Percentiles rank a stretch among this genome's conserved stretches.
phyloP scores from a whole-genome alignment of 2,113 vertebrate genomes.

The Callocephalon fimbriatum region DNA sequence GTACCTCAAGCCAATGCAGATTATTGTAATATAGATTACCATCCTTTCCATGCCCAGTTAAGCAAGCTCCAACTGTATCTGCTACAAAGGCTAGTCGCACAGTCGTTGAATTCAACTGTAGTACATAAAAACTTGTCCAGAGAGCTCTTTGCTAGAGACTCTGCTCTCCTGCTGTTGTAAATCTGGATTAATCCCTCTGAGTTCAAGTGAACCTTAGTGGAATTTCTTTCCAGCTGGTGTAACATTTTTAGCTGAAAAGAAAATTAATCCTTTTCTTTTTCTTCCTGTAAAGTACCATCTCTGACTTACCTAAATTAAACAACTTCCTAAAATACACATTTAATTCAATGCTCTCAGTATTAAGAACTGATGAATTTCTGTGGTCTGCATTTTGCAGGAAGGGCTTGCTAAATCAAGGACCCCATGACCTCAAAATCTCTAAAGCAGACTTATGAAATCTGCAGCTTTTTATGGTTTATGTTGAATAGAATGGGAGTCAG shows the following conservation, averaged over 20 bases:
- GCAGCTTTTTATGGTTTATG: background rate
- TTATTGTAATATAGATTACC: background rate
- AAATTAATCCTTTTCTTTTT: background rate
- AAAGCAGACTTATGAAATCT: background rate
- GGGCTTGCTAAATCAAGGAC: background rate
- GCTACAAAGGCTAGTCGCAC: background rate
- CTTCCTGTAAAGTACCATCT: background rate
- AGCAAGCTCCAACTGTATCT: background rate
- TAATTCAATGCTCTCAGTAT: background rate
- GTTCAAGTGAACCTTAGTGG: background rate
- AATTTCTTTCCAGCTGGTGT: background rate
- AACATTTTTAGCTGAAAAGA: background rate
- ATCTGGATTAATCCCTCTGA: background rate
- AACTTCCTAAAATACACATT: background rate
- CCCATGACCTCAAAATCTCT: background rate
- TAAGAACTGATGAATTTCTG: background rate
- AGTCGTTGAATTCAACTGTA: background rate
- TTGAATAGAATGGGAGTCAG: background rate
- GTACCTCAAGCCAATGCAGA: background rate
- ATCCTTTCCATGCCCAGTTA: background rate
- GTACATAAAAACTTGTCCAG: background rate
- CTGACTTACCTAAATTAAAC: background rate
- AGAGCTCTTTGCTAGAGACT: background rate
- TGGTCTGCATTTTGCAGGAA: background rate
- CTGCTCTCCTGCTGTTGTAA: background rate